Evolutionary conservation across 2,888 invertebrate genomes (phyloP).

Genomic region (Phorcus lineatus): DNA sequence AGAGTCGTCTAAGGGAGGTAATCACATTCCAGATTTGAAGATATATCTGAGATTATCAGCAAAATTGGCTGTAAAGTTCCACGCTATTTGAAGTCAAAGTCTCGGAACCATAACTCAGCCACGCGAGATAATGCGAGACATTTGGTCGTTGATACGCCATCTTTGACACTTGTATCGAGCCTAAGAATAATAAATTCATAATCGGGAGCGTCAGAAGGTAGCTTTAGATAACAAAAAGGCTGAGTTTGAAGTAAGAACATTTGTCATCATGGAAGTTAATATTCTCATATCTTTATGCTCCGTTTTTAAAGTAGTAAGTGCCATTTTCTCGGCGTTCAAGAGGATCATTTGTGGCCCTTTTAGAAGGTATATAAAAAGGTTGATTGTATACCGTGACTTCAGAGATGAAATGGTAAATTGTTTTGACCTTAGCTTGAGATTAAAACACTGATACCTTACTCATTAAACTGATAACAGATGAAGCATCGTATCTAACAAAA

Average conservation of each 20-base stretch:
- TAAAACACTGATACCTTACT: too few species aligned
- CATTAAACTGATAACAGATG: too few species aligned
- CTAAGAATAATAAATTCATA: constrained; percentile 12
- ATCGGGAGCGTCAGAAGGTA: background rate
- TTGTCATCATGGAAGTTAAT: constrained; percentile 1
- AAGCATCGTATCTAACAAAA: too few species aligned
- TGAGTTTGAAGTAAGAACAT: background rate
- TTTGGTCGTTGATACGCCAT: background rate
- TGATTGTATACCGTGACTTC: too few species aligned
- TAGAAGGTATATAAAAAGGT: too few species aligned
- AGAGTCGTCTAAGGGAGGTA: constrained; percentile 18
- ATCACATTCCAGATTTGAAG: constrained; percentile 14
- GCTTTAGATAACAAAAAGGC: background rate
- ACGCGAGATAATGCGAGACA: background rate
- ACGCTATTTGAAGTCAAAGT: constrained; percentile 16
- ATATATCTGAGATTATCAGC: constrained; percentile 7
- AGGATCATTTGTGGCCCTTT: too few species aligned
- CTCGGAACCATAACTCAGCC: constrained; percentile 16
- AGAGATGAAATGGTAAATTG: too few species aligned
- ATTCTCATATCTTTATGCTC: background rate
- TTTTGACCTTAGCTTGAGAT: too few species aligned
- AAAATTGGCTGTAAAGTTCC: constrained; percentile 20
- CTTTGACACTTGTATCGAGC: background rate
- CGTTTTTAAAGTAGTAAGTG: constrained; percentile 18
- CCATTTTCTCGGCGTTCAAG: background rate